Evolutionary conservation across 2,888 invertebrate species (phyloP).

Genomic region (Abrostola tripartita): DNA sequence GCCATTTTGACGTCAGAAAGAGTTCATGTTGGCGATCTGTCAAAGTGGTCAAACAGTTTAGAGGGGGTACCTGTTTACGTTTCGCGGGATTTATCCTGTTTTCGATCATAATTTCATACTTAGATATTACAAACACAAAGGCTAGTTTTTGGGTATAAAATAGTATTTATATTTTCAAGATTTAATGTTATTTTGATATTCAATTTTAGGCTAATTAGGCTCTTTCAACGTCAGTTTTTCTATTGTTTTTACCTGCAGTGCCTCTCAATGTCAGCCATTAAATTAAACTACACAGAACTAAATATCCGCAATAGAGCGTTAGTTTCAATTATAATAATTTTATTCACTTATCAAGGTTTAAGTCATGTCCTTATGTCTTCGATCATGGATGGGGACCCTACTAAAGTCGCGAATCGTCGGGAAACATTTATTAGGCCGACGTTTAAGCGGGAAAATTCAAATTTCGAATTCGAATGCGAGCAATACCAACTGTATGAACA

Average conservation of each 20-base stretch:
- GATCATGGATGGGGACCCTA: conserved; percentile 42
- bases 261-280: conserved; percentile 49
- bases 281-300: conserved; percentile 34
- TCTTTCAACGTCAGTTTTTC: conserved; percentile 31
- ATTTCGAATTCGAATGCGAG: conserved; percentile 71
- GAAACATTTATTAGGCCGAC: conserved; percentile 60
- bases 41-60: conserved; percentile 83
- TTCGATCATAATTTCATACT: neutral
- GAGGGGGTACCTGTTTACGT: conserved; percentile 28
- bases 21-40: conserved; percentile 86
- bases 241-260: conserved; percentile 41
- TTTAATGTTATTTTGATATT: conserved; percentile 9
- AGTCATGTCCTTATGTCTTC: conserved; percentile 29
- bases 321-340: conserved; percentile 19
- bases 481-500: conserved; percentile 78
- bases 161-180: neutral
- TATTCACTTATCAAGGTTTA: conserved; percentile 17
- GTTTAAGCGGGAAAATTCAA: conserved; percentile 73
- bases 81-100: conserved; percentile 30
- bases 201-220: conserved; percentile 13
- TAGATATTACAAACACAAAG: neutral
- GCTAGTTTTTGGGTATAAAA: neutral
- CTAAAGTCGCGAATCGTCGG: conserved; percentile 47
- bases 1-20: conserved; percentile 85
- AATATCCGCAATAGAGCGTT: conserved; percentile 30